A percentile compares a stretch with the other conserved stretches of the same genome.
These are phyloP conservation scores for Phalacrocorax aristotelis DNA, from an alignment of 2,113 vertebrate species.

Conservation along the genomic window DNA sequence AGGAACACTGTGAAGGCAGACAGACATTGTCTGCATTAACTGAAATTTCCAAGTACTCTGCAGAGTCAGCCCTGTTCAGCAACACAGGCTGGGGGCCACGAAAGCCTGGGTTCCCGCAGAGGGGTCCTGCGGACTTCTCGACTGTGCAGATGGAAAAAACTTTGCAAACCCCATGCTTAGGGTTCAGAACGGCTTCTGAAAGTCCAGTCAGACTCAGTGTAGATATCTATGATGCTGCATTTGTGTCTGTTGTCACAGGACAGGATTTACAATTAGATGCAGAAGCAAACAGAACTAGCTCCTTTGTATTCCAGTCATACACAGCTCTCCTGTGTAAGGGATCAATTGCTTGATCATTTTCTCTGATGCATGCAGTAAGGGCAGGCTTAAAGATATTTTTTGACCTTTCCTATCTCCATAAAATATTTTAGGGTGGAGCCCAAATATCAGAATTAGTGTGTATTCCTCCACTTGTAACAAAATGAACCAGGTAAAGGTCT, in stretches of 20 bases:
- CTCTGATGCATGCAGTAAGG: neutral
- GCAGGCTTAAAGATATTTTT: neutral
- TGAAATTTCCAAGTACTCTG: neutral
- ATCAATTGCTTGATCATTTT: neutral
- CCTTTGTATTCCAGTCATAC: neutral
- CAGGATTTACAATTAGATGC: neutral
- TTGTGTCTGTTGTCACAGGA: neutral
- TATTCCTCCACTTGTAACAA: constrained; percentile 11
- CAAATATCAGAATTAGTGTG: constrained; percentile 17
- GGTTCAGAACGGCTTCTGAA: neutral
- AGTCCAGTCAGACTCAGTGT: neutral
- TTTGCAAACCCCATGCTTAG: neutral
- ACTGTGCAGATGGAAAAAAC: neutral
- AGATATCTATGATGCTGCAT: neutral
- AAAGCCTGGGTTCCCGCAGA: too few species aligned
- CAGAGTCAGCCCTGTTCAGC: neutral
- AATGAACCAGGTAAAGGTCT: constrained; percentile 41
- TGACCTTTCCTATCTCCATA: neutral
- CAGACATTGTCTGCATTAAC: neutral
- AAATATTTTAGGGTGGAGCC: neutral
- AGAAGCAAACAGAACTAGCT: neutral
- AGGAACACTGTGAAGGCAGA: neutral
- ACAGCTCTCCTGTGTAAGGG: neutral
- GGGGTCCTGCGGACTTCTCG: neutral
- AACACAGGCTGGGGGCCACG: neutral